Evolutionary conservation across 2,797 vertebrate species (phyloP).

Genomic region (Enoplosus armatus): DNA sequence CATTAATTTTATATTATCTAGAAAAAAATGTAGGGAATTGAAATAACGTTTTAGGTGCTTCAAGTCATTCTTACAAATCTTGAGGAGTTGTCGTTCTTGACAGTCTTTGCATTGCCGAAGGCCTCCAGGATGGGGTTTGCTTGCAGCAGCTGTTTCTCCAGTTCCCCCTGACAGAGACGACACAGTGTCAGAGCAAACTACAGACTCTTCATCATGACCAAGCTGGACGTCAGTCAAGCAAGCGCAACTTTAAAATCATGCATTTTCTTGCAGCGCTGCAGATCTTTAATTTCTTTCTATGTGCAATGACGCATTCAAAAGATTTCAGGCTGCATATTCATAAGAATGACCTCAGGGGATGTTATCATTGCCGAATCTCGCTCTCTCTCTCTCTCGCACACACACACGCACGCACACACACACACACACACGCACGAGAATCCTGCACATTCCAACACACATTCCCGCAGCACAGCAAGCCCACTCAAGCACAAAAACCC

Average conservation of each 20-base stretch:
- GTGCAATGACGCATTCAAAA: slow-evolving; percentile 8
- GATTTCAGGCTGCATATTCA: slow-evolving; percentile 3
- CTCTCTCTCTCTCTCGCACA: no score
- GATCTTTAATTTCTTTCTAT: slow-evolving; percentile 1
- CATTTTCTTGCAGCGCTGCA: slow-evolving; percentile 19
- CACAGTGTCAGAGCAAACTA: slow-evolving; percentile 7
- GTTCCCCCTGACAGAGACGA: slow-evolving; percentile 88
- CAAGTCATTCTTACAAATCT: slow-evolving; percentile 91
- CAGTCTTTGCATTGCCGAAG: slow-evolving; percentile 98
- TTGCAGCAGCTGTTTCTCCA: slow-evolving; percentile 97
- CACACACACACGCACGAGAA: slow-evolving; percentile 20
- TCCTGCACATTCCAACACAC: slow-evolving; percentile 57
- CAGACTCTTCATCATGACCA: neutral
- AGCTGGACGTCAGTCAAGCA: neutral
- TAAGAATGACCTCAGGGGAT: slow-evolving; percentile 40
- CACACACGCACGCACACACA: neutral
- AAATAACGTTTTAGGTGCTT: neutral
- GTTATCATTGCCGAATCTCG: slow-evolving; percentile 48
- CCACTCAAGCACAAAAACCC: slow-evolving; percentile 46
- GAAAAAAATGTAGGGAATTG: neutral
- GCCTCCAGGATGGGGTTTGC: slow-evolving; percentile 99
- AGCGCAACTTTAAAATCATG: slow-evolving; percentile 30
- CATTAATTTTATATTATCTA: neutral
- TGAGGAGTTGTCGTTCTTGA: slow-evolving; percentile 99
- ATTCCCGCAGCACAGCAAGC: slow-evolving; percentile 60